Base-by-base conservation (phyloP, 2,888 invertebrate genomes). In the Drosophila dives region DNA sequence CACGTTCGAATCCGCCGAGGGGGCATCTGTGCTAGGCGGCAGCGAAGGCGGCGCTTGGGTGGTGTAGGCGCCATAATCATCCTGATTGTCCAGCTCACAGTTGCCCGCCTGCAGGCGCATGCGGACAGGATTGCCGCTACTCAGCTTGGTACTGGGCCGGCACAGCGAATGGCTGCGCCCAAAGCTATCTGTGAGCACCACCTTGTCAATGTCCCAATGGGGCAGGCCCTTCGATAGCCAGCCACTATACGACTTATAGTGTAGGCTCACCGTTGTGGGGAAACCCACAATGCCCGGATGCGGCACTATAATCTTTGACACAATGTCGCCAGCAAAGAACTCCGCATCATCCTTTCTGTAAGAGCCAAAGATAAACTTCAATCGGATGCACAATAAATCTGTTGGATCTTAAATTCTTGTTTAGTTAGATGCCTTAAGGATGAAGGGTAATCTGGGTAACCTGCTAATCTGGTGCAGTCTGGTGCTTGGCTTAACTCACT, bases 171-270 rank as follows among this genome's bases (percentile, higher is more conserved):
- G 95, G 74, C 96, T 97, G 90, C 96, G 96, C 17, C 97, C 97
- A 90, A 96, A 97, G 91, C 97, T 97, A 91, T 98, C 97, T 51
- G 96, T 96, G 23, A 98, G 94, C 61, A 96, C 95, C 29, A 98
- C 94, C 92, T 97, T 97, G 93, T 98, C 96, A 71, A 98, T 94
- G 83, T 95, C 95, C 95, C 98, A 96, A 65, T 95, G 94, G 42
- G 96, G 95, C 64, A 97, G 94, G 2, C 97, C 98, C 26, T 97
- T 97, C 36, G 96, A 97, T 65, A 98, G 94, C 98, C 98, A 98
- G 17, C 98, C 98, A 78, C 96, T 96, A 93, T 98, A 98, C 0
- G 97, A 97, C 10, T 96, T 96, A 93, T 98, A 98, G 81, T 96
- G 95, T 26, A 98, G 94, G 90, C 97, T 95, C 1, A 96, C 95